phyloP scores from a whole-genome alignment of 2,113 vertebrate genomes.

The Prionailurus viverrinus region DNA sequence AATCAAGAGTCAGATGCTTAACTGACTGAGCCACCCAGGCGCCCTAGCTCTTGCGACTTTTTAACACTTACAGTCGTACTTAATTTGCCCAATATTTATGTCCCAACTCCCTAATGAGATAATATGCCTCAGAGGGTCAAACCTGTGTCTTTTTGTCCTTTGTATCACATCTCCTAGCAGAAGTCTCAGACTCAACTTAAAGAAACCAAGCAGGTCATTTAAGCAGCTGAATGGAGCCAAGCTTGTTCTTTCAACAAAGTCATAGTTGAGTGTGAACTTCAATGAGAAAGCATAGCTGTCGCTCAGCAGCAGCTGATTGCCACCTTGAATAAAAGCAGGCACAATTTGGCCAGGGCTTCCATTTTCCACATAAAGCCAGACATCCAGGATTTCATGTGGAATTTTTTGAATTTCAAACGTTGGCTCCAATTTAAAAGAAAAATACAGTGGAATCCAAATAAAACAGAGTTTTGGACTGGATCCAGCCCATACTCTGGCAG shows the following conservation, averaged over 20 bases:
- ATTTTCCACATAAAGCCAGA: background rate
- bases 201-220: background rate
- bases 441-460: constrained; percentile 61
- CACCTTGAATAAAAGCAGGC: background rate
- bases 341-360: background rate
- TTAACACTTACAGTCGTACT: background rate
- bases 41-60: background rate
- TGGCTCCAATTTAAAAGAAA: constrained; percentile 66
- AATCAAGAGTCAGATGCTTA: too few relatives aligned
- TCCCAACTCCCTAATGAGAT: background rate
- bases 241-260: background rate
- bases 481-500: background rate
- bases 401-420: background rate
- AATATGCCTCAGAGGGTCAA: background rate
- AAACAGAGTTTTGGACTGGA: constrained; percentile 16
- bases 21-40: too few relatives aligned
- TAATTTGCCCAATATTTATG: background rate
- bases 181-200: background rate
- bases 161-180: background rate
- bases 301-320: background rate
- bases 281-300: background rate
- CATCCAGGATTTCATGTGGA: background rate
- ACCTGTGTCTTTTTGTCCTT: background rate
- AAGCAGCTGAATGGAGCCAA: background rate
- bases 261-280: background rate